phyloP scores from a whole-genome alignment of 2,888 invertebrate species.

The Chymomyza amoena region DNA sequence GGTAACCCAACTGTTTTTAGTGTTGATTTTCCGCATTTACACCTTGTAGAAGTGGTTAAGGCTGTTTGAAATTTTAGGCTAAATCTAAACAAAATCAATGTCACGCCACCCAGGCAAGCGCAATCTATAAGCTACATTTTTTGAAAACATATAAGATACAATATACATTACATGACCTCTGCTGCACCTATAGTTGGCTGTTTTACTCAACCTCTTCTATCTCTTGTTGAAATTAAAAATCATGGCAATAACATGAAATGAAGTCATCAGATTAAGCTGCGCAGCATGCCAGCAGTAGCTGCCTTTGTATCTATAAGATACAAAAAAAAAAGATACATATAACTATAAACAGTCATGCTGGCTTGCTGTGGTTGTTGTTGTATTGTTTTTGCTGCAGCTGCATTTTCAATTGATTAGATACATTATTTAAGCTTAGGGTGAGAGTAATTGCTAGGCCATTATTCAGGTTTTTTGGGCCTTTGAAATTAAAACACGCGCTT shows the following conservation, averaged over 20 bases:
- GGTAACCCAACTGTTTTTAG: slow-evolving; percentile 8
- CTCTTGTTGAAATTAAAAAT: background rate
- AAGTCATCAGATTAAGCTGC: slow-evolving; percentile 69
- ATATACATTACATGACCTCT: slow-evolving; percentile 14
- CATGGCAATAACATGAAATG: slow-evolving; percentile 52
- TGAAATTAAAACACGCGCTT: background rate
- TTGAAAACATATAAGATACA: slow-evolving; percentile 12
- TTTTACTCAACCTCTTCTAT: background rate
- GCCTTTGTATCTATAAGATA: background rate
- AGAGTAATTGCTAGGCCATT: background rate
- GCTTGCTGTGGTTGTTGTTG: background rate
- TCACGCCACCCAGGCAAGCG: slow-evolving; percentile 3
- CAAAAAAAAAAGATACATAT: background rate
- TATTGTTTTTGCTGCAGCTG: background rate
- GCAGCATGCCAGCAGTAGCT: slow-evolving; percentile 20
- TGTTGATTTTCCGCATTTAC: slow-evolving; percentile 32
- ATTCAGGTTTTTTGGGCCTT: background rate
- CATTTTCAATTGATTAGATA: background rate
- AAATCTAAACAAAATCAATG: slow-evolving; percentile 30
- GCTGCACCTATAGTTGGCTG: background rate
- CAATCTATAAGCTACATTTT: slow-evolving; percentile 7
- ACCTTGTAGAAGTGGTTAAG: slow-evolving; percentile 31
- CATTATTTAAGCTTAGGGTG: background rate
- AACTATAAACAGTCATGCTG: background rate
- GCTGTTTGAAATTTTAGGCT: slow-evolving; percentile 9